These are phyloP conservation scores for Phalloptychus januarius DNA, from an alignment of 2,797 vertebrate genomes.

Conservation along the genomic window DNA sequence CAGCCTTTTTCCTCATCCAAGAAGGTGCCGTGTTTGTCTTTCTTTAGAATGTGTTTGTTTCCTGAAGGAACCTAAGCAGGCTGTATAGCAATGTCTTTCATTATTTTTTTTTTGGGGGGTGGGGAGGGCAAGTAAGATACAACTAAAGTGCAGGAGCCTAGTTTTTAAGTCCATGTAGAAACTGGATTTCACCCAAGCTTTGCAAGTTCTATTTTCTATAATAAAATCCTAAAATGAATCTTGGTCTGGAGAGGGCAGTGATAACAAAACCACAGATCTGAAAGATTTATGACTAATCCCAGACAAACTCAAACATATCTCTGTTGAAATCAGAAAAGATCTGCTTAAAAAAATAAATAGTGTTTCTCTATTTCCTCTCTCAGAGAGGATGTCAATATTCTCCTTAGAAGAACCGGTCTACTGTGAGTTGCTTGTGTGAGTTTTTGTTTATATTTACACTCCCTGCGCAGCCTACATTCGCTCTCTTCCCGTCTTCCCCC, in stretches of 20 bases:
- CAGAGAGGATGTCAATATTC: constrained; percentile 33
- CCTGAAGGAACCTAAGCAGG: not conserved
- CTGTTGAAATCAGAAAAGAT: not conserved
- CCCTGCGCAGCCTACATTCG: constrained; percentile 40
- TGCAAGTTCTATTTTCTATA: not conserved
- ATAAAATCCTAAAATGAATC: not conserved
- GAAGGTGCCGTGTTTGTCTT: not conserved
- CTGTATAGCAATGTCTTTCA: not conserved
- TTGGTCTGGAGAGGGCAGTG: not conserved
- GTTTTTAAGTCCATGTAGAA: not conserved
- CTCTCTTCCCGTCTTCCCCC: constrained; percentile 30
- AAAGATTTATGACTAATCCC: constrained; percentile 23
- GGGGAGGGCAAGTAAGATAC: not conserved
- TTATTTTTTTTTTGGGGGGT: not conserved
- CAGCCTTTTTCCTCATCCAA: not conserved
- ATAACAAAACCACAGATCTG: not conserved
- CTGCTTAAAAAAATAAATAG: constrained; percentile 11
- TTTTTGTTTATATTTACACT: constrained; percentile 54
- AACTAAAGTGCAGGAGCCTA: not conserved
- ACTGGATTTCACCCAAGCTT: not conserved
- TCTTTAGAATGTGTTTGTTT: not conserved
- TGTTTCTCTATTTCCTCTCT: constrained; percentile 15
- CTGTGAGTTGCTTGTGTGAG: constrained; percentile 32
- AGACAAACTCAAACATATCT: constrained; percentile 6
- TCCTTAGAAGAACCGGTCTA: constrained; percentile 27